Conservation (phyloP, 2,888 invertebrate genomes). For the Drymonia ruficornis region DNA sequence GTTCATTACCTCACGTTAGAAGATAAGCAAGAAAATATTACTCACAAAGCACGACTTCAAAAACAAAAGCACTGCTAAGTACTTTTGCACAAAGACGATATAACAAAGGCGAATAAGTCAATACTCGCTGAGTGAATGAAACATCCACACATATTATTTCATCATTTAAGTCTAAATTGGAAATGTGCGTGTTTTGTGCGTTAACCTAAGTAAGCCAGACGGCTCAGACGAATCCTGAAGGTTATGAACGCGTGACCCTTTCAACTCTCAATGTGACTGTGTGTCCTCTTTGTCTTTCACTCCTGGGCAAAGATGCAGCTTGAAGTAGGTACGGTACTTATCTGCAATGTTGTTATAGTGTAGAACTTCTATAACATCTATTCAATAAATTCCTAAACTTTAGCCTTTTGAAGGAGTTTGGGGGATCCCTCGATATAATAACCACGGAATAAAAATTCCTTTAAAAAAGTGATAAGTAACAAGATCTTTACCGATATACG, state of each 20-base stretch:
- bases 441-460: no score
- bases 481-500: no score
- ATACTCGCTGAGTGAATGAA: slow-evolving; percentile 1
- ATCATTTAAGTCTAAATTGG: slow-evolving; percentile 18
- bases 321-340: no score
- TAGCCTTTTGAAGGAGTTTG: no score
- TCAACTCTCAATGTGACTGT: slow-evolving; percentile 9
- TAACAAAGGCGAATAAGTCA: neutral
- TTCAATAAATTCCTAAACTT: no score
- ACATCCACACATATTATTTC: slow-evolving; percentile 19
- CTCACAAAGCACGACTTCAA: neutral
- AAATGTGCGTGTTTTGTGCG: slow-evolving; percentile 12
- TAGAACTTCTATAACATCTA: no score
- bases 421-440: no score
- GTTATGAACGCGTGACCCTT: slow-evolving; percentile 21
- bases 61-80: neutral
- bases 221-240: slow-evolving; percentile 19
- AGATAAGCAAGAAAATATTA: neutral
- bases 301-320: no score
- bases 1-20: neutral
- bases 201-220: slow-evolving; percentile 12
- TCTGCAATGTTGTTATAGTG: no score
- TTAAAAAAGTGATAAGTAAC: no score
- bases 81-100: slow-evolving; percentile 1
- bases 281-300: neutral